Evolutionary conservation across 2,888 invertebrate species (phyloP).

Genomic region (Drosophila conformis): DNA sequence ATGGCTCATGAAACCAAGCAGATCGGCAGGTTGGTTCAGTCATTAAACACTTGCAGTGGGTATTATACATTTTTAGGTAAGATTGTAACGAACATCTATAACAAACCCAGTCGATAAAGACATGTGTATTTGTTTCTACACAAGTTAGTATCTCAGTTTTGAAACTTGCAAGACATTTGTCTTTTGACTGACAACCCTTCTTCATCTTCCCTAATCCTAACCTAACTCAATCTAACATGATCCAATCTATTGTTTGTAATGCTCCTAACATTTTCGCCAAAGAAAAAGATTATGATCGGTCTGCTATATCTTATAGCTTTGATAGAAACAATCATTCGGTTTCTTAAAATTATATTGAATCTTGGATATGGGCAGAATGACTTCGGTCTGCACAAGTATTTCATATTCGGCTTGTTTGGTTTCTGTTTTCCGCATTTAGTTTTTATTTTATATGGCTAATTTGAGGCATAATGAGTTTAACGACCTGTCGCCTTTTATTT

Average conservation of each 20-base stretch:
- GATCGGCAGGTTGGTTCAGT: slow-evolving; percentile 1
- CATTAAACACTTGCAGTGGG: neutral
- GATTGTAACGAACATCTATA: neutral
- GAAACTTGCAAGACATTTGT: neutral
- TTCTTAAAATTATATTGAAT: no score
- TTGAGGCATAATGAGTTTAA: slow-evolving; percentile 62
- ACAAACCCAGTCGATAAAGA: neutral
- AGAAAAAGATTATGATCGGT: neutral
- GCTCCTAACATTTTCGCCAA: no score
- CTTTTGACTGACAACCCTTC: no score
- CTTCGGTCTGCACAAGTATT: neutral
- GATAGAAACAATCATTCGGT: no score
- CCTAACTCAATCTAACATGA: no score
- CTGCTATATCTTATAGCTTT: no score
- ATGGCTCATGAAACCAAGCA: slow-evolving; percentile 32
- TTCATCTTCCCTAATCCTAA: neutral
- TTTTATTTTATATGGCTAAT: slow-evolving; percentile 29
- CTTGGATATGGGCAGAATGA: neutral
- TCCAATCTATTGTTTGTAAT: no score
- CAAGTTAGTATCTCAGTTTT: neutral
- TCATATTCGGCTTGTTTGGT: neutral
- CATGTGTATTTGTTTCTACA: neutral
- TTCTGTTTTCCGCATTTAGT: slow-evolving; percentile 1
- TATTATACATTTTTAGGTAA: neutral
- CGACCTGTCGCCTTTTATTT: slow-evolving; percentile 55